Percentiles rank a stretch among this genome's conserved stretches.
Evolutionary conservation across 1,140 invertebrate species (phyloP).

Genomic region (Lepidurus arcticus): DNA sequence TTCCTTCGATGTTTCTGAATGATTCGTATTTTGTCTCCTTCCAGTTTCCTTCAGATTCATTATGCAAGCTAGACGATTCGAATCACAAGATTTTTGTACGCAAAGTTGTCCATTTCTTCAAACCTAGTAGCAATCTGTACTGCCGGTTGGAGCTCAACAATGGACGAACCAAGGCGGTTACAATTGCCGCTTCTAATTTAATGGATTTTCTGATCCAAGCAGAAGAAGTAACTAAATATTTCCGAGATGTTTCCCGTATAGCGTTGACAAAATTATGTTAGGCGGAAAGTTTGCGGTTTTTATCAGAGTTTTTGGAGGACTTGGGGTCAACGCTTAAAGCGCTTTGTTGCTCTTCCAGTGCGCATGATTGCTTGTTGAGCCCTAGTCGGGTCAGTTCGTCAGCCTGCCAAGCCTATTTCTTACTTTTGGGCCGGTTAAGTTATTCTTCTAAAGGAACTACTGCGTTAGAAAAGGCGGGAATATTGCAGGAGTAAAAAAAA

Average conservation of each 20-base stretch:
- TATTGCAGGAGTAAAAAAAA: slow-evolving; percentile 23
- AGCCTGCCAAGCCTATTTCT: slow-evolving; percentile 87
- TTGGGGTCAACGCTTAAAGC: slow-evolving; percentile 67
- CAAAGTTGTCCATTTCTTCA: slow-evolving; percentile 75
- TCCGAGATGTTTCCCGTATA: slow-evolving; percentile 42
- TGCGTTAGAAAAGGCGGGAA: slow-evolving; percentile 20
- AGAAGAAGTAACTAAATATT: slow-evolving; percentile 47
- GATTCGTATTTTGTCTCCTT: not conserved
- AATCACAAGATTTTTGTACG: slow-evolving; percentile 71
- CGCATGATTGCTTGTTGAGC: slow-evolving; percentile 81
- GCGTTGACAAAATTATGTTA: slow-evolving; percentile 37
- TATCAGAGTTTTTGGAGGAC: slow-evolving; percentile 74
- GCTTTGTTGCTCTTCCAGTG: slow-evolving; percentile 56
- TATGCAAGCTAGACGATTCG: slow-evolving; percentile 62
- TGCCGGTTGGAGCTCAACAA: slow-evolving; percentile 61
- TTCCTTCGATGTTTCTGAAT: not conserved
- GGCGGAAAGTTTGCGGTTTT: slow-evolving; percentile 50
- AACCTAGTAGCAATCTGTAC: slow-evolving; percentile 76
- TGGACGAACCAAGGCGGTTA: slow-evolving; percentile 55
- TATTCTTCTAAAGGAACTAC: slow-evolving; percentile 33
- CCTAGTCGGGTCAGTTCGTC: slow-evolving; percentile 79
- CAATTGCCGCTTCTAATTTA: slow-evolving; percentile 66
- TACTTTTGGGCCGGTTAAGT: slow-evolving; percentile 82
- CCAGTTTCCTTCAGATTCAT: not conserved
- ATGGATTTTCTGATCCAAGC: slow-evolving; percentile 64